These are phyloP conservation scores for Catharus bicknelli DNA, from an alignment of 2,113 vertebrate species.

Conservation along the genomic window DNA sequence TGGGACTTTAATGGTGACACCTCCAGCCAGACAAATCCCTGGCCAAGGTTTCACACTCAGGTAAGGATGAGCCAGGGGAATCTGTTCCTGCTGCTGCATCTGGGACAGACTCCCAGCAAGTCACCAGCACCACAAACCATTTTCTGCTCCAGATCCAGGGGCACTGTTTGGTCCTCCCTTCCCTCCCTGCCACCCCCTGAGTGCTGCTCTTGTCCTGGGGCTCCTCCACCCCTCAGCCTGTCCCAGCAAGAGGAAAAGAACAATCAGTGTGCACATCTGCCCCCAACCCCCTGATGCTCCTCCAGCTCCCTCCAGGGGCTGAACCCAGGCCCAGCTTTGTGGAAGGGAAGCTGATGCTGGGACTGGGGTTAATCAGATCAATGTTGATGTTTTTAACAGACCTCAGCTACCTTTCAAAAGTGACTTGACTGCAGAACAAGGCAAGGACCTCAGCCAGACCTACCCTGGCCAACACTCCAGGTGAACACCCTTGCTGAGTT, in stretches of 20 bases:
- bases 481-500: background rate
- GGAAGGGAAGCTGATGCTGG: background rate
- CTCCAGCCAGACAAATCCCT: background rate
- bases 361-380: no score
- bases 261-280: fast-evolving
- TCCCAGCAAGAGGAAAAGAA: background rate
- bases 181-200: no score
- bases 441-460: background rate
- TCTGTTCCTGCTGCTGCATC: fast-evolving
- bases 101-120: background rate
- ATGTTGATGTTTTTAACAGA: background rate
- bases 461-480: background rate
- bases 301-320: background rate
- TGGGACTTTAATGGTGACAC: fast-evolving
- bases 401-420: background rate
- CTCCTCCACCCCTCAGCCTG: background rate
- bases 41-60: background rate
- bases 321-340: fast-evolving
- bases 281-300: fast-evolving
- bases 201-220: background rate
- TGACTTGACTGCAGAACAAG: background rate
- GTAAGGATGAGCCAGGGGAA: background rate
- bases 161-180: background rate
- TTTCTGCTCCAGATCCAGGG: background rate
- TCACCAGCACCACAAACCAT: background rate